Evolutionary conservation across 2,113 vertebrate species (phyloP).

Genomic region (Menidia beryllina): DNA sequence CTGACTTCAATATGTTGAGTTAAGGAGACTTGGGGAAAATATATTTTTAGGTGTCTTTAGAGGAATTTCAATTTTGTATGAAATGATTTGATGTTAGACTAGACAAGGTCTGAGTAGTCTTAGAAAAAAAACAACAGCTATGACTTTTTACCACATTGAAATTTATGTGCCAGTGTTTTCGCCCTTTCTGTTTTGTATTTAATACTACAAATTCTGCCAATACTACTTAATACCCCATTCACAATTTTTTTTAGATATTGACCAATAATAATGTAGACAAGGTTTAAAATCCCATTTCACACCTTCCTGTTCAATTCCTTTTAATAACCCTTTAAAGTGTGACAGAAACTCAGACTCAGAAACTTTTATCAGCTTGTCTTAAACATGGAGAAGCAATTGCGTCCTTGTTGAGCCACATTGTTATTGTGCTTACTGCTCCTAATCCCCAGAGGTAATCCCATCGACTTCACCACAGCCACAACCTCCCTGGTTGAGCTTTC

Average conservation of each 20-base stretch:
- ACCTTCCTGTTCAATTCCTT: not conserved
- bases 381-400: constrained; percentile 68
- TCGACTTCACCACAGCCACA: constrained; percentile 57
- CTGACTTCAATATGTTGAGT: constrained; percentile 56
- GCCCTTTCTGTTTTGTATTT: no score
- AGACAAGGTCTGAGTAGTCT: constrained; percentile 17
- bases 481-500: constrained; percentile 54
- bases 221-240: no score
- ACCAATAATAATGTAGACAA: not conserved
- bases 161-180: no score
- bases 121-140: no score
- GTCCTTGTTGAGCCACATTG: constrained; percentile 71
- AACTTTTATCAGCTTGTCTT: constrained; percentile 69
- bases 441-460: constrained; percentile 82
- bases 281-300: not conserved
- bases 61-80: constrained; percentile 48
- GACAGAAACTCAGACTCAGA: constrained; percentile 18
- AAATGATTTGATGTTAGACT: constrained; percentile 15
- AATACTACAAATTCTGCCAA: no score
- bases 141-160: no score
- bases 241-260: not conserved
- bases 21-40: constrained; percentile 51
- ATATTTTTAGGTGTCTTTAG: constrained; percentile 47
- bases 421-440: constrained; percentile 73
- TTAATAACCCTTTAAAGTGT: constrained; percentile 8